A percentile compares a stretch with the other conserved stretches of the same genome.
phyloP scores from a whole-genome alignment of 2,113 vertebrate species.

The Semnornis frantzii region DNA sequence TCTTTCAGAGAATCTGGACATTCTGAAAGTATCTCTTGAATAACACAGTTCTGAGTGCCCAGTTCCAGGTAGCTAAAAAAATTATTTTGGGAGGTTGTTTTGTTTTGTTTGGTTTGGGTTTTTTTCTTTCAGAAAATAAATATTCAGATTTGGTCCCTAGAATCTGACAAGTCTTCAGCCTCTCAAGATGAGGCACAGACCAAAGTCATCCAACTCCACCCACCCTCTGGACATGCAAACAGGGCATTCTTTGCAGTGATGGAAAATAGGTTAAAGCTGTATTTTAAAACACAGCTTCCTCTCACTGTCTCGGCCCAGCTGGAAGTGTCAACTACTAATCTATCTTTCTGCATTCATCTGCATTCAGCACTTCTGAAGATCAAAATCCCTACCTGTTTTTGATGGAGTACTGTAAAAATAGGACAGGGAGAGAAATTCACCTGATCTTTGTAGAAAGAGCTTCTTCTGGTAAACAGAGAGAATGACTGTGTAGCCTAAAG shows the following conservation, averaged over 20 bases:
- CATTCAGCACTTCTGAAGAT: neutral
- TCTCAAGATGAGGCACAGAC: neutral
- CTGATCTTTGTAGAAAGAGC: neutral
- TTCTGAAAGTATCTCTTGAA: neutral
- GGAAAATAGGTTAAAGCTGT: neutral
- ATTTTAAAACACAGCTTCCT: neutral
- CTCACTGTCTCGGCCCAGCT: neutral
- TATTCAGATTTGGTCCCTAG: neutral
- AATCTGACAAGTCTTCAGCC: neutral
- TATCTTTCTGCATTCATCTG: slow-evolving; percentile 9
- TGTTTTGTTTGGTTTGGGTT: too few relatives aligned
- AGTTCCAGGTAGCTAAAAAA: neutral
- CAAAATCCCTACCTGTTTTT: slow-evolving; percentile 22
- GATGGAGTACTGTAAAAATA: neutral
- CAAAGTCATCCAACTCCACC: neutral
- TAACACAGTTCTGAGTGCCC: neutral
- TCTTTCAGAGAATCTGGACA: neutral
- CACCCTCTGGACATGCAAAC: neutral
- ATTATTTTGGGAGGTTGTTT: too few relatives aligned
- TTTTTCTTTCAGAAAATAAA: neutral
- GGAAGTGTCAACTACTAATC: neutral
- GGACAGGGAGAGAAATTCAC: slow-evolving; percentile 11
- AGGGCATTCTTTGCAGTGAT: neutral
- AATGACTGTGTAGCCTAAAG: neutral
- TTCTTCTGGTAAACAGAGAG: neutral